These are phyloP conservation scores for Amblyopsis hoosieri DNA, from an alignment of 2,797 vertebrate species.

Conservation along the genomic window DNA sequence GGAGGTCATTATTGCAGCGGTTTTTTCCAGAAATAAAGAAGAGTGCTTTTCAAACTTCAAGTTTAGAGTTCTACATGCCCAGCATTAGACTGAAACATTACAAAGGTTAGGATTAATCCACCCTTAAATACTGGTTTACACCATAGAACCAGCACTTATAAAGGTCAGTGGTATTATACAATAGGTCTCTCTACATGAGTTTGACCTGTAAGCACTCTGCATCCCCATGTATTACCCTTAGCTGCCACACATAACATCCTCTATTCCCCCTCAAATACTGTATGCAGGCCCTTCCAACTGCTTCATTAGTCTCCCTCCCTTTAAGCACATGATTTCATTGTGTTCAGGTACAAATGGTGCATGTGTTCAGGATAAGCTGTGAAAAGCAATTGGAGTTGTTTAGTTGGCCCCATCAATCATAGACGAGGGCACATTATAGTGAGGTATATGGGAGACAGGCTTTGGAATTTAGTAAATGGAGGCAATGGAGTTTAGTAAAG, in stretches of 20 bases:
- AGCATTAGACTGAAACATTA: conserved; percentile 37
- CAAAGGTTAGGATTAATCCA: conserved; percentile 25
- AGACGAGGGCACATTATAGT: not conserved
- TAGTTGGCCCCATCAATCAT: not conserved
- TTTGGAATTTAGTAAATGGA: not conserved
- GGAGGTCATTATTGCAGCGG: conserved; percentile 60
- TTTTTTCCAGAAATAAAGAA: conserved; percentile 47
- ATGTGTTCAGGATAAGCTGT: too few relatives aligned
- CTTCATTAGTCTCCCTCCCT: not conserved
- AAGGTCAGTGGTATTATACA: conserved; percentile 9
- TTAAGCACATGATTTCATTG: not conserved
- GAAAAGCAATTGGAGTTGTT: not conserved
- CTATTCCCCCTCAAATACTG: not conserved
- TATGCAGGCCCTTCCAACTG: not conserved
- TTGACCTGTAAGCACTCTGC: conserved; percentile 1
- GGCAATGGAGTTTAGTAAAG: too few relatives aligned
- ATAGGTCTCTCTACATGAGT: conserved; percentile 8
- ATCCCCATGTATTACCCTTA: conserved; percentile 8
- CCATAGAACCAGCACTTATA: conserved; percentile 23
- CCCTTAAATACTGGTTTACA: conserved; percentile 28
- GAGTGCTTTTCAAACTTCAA: conserved; percentile 32
- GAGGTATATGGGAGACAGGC: not conserved
- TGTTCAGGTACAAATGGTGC: conserved; percentile 1
- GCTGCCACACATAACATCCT: not conserved
- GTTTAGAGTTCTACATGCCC: conserved; percentile 28